These are phyloP conservation scores for Seriola quinqueradiata DNA, from an alignment of 2,113 vertebrate genomes.

Conservation along the genomic window DNA sequence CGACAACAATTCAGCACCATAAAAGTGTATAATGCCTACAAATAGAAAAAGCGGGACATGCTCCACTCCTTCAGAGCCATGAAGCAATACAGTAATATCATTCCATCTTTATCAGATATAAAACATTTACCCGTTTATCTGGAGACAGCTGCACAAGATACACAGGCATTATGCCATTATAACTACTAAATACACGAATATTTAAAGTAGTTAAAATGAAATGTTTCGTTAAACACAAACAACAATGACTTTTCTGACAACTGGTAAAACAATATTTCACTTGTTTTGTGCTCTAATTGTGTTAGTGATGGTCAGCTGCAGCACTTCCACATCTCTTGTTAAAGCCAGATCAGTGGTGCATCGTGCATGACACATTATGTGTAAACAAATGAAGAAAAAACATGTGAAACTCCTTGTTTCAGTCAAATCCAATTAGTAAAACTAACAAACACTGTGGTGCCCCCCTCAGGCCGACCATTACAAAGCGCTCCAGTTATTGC, in stretches of 20 bases:
- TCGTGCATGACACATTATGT: background rate
- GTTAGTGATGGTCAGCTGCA: background rate
- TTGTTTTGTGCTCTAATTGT: background rate
- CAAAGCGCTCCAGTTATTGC: background rate
- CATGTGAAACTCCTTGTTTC: too few species aligned
- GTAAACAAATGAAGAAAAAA: background rate
- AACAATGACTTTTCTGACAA: background rate
- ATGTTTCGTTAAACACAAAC: background rate
- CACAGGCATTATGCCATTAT: background rate
- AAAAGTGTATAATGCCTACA: constrained; percentile 57
- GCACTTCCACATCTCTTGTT: background rate
- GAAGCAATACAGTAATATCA: constrained; percentile 37
- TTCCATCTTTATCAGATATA: constrained; percentile 39
- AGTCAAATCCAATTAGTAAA: background rate
- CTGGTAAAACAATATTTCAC: background rate
- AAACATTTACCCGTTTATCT: constrained; percentile 31
- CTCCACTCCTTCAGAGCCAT: constrained; percentile 7
- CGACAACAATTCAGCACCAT: constrained; percentile 58
- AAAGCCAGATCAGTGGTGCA: background rate
- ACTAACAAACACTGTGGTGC: background rate
- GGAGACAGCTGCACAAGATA: background rate
- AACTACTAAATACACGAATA: background rate
- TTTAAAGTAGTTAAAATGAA: background rate
- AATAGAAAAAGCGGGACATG: constrained; percentile 43
- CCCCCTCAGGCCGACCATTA: background rate